These are phyloP conservation scores for Hippocampus guttulatus DNA, from an alignment of 2,113 vertebrate genomes.

Conservation along the genomic window DNA sequence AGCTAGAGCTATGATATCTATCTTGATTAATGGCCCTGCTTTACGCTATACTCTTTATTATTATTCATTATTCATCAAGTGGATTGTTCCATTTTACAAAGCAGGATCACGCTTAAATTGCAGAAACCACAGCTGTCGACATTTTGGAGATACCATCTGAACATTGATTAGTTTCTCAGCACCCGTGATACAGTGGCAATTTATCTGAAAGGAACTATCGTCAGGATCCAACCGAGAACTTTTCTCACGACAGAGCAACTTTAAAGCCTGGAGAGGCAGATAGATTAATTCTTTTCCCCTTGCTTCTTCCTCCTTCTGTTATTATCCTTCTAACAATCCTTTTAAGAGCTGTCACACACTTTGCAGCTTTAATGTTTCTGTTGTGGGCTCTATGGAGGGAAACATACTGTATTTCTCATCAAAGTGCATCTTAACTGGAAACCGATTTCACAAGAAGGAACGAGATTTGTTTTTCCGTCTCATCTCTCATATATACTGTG, in stretches of 20 bases:
- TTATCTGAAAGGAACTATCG: constrained; percentile 58
- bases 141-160: constrained; percentile 62
- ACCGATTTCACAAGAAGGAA: constrained; percentile 38
- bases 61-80: constrained; percentile 52
- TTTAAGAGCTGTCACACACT: constrained; percentile 72
- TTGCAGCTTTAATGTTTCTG: constrained; percentile 60
- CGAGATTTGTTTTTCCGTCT: constrained; percentile 20
- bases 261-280: constrained; percentile 61
- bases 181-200: constrained; percentile 49
- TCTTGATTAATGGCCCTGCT: constrained; percentile 57
- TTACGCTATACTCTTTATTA: constrained; percentile 44
- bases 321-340: constrained; percentile 72
- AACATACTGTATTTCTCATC: constrained; percentile 49
- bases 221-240: constrained; percentile 56
- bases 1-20: constrained; percentile 52
- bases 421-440: constrained; percentile 43
- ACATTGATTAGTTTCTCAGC: constrained; percentile 66
- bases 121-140: constrained; percentile 60
- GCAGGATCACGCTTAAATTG: constrained; percentile 56
- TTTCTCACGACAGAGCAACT: constrained; percentile 54
- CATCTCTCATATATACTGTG: constrained; percentile 22
- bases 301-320: constrained; percentile 55
- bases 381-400: constrained; percentile 40
- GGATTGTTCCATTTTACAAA: constrained; percentile 52
- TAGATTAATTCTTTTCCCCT: constrained; percentile 66